These are phyloP conservation scores for Ptyas mucosa DNA, from an alignment of 2,113 vertebrate species.

Conservation along the genomic window DNA sequence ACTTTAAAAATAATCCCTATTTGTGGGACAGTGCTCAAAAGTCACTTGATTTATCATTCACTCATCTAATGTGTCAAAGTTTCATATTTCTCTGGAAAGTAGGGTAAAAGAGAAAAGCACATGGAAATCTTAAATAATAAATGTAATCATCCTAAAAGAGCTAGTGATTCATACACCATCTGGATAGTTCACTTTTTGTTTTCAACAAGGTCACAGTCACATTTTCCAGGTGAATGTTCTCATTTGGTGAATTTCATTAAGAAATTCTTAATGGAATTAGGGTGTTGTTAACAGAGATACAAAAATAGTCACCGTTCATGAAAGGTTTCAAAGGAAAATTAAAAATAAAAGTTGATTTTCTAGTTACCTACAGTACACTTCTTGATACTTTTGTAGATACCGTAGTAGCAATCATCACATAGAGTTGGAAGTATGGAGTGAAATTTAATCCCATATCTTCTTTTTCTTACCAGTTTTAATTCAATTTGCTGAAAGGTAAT, in stretches of 20 bases:
- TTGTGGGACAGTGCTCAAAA: slow-evolving; percentile 42
- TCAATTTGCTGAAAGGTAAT: not conserved
- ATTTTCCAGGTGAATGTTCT: not conserved
- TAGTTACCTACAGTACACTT: no score
- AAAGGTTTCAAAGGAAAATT: not conserved
- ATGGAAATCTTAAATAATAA: slow-evolving; percentile 47
- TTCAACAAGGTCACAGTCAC: not conserved
- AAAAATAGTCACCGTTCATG: not conserved
- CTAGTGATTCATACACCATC: slow-evolving; percentile 36
- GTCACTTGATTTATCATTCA: slow-evolving; percentile 45
- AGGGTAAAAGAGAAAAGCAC: slow-evolving; percentile 14
- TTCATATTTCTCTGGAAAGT: slow-evolving; percentile 39
- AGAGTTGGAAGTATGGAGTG: not conserved
- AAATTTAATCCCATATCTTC: not conserved
- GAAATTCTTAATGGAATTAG: not conserved
- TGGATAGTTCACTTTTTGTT: not conserved
- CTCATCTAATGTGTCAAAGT: slow-evolving; percentile 39
- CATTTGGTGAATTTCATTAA: not conserved
- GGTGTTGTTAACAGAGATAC: not conserved
- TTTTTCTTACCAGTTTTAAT: not conserved
- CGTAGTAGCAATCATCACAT: not conserved
- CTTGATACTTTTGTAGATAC: not conserved
- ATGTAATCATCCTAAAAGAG: slow-evolving; percentile 15
- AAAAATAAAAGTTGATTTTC: not conserved
- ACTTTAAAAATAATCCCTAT: slow-evolving; percentile 40